Evolutionary conservation across 2,113 vertebrate species (phyloP).

Genomic region (Laterallus jamaicensis): DNA sequence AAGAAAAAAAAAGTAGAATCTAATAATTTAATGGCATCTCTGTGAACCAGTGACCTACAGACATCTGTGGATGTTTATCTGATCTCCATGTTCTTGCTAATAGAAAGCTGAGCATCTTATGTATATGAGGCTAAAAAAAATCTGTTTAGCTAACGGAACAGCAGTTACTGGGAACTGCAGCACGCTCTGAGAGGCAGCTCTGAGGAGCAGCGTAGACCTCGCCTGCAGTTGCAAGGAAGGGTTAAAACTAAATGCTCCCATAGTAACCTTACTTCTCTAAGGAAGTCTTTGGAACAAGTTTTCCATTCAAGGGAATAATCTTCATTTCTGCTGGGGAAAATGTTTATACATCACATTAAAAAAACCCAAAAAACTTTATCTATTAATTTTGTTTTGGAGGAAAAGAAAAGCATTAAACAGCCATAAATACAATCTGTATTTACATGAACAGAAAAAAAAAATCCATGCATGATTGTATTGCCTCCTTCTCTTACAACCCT

Average conservation of each 20-base stretch:
- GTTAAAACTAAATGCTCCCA: background rate
- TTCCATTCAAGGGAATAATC: background rate
- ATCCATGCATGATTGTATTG: background rate
- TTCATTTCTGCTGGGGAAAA: background rate
- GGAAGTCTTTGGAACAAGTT: background rate
- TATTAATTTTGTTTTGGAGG: conserved; percentile 2
- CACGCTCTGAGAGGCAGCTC: background rate
- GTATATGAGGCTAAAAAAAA: background rate
- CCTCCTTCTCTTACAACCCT: background rate
- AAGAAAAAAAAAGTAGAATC: background rate
- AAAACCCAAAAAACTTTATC: background rate
- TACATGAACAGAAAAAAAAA: background rate
- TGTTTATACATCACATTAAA: background rate
- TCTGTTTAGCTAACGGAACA: background rate
- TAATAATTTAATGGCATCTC: background rate
- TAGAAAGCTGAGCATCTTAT: background rate
- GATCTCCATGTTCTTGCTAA: background rate
- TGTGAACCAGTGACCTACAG: background rate
- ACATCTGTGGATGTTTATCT: background rate
- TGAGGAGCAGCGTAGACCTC: background rate
- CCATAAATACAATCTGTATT: background rate
- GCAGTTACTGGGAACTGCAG: background rate
- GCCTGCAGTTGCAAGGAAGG: background rate
- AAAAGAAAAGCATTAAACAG: background rate
- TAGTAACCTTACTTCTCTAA: background rate